Percentiles rank a stretch among this genome's conserved stretches.
These are phyloP conservation scores for Zaprionus capensis DNA, from an alignment of 1,140 invertebrate genomes.

Conservation along the genomic window DNA sequence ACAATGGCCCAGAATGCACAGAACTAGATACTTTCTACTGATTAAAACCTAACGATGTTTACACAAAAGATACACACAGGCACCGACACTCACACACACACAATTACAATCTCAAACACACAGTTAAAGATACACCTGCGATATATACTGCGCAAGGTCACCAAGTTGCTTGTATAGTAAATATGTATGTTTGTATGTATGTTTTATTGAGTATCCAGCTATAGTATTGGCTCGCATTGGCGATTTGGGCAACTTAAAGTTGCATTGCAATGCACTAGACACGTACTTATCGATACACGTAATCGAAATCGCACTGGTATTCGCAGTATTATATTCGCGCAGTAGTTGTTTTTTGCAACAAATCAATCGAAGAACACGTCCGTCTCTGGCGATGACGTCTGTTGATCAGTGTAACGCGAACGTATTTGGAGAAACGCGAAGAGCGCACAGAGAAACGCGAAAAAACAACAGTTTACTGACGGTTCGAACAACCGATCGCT, in stretches of 20 bases:
- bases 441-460: constrained; percentile 25
- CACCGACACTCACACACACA: constrained; percentile 31
- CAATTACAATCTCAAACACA: background rate
- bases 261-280: constrained; percentile 46
- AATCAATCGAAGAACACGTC: constrained; percentile 74
- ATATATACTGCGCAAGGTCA: constrained; percentile 26
- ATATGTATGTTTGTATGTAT: constrained; percentile 12
- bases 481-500: constrained; percentile 46
- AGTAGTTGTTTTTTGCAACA: constrained; percentile 45
- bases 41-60: constrained; percentile 64
- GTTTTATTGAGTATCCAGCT: constrained; percentile 16
- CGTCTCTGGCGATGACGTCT: constrained; percentile 71
- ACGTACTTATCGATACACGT: constrained; percentile 71
- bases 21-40: constrained; percentile 42
- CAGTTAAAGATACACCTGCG: constrained; percentile 8
- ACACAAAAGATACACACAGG: constrained; percentile 52
- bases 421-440: constrained; percentile 28
- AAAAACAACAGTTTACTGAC: constrained; percentile 13
- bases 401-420: constrained; percentile 51
- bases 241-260: constrained; percentile 27
- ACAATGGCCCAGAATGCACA: constrained; percentile 25
- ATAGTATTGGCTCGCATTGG: constrained; percentile 15
- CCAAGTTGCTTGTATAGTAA: constrained; percentile 18
- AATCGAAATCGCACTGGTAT: constrained; percentile 32
- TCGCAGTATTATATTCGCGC: constrained; percentile 39